phyloP scores from a whole-genome alignment of 2,113 vertebrate species.

The Tetraodon nigroviridis region DNA sequence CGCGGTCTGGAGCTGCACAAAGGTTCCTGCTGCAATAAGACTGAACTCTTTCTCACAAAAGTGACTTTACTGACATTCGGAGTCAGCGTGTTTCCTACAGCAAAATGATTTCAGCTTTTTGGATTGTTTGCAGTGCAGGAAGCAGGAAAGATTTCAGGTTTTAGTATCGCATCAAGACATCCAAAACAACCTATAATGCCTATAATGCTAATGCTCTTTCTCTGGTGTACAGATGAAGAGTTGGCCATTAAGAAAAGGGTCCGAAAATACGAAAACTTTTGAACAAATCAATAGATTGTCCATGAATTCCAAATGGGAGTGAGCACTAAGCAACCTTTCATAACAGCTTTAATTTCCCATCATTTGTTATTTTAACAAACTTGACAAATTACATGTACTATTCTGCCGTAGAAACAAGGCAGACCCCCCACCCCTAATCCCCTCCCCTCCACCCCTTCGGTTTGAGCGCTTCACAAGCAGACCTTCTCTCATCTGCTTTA shows the following conservation, averaged over 20 bases:
- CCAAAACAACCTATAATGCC: too few relatives aligned
- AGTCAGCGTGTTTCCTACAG: too few relatives aligned
- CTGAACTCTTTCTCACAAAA: slow-evolving; percentile 9
- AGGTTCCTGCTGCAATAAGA: slow-evolving; percentile 16
- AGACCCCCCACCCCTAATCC: too few relatives aligned
- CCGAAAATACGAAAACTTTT: too few relatives aligned
- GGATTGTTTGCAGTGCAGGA: too few relatives aligned
- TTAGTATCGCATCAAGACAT: too few relatives aligned
- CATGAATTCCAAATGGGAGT: not conserved
- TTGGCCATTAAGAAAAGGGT: too few relatives aligned
- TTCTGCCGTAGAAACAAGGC: not conserved
- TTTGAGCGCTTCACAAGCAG: slow-evolving; percentile 36
- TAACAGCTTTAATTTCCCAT: not conserved
- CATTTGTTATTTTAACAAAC: slow-evolving; percentile 31
- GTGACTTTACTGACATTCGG: not conserved
- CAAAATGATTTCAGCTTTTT: too few relatives aligned
- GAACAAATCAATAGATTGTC: too few relatives aligned
- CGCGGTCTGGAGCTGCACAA: slow-evolving; percentile 21
- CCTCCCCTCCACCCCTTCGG: slow-evolving; percentile 8
- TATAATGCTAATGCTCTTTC: too few relatives aligned
- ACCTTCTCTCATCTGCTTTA: slow-evolving; percentile 44
- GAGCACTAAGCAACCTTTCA: not conserved
- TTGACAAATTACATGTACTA: slow-evolving; percentile 22
- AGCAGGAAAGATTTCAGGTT: too few relatives aligned
- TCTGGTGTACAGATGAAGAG: too few relatives aligned